Base-by-base conservation (phyloP, 2,113 vertebrate species). In the Microcebus ravelobensis region DNA sequence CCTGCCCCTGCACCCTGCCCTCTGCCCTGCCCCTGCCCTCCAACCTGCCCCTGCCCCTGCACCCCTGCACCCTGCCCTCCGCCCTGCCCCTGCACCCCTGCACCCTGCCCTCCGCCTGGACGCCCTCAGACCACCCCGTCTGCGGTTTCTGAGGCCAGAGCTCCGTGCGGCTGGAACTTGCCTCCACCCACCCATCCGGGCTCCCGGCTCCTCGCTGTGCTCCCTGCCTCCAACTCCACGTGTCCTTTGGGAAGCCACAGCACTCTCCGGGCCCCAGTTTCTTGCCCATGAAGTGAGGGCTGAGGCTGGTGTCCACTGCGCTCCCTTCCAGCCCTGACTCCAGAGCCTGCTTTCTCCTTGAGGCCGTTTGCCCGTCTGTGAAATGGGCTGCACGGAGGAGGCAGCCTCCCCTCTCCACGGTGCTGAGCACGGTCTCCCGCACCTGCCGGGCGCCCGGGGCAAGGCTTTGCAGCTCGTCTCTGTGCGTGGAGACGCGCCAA, bases 401-500 rank as follows among this genome's bases (percentile, higher is more conserved):
- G 29, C 15, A 12, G n/a, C 15, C 6, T 84, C n/a, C 23, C 18
- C 48, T n/a, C 42, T 36, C 0, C 1, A 57, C 42, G 17, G 13
- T 70, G 10, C 70, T 25, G 29, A 11, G 36, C 34, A 39, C 9
- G 2, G 12, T 5, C 18, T 42, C 11, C 4, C 6, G 23, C 12
- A 34, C 5, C 3, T 3, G 1, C 34, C 12, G 1, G 3, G n/a
- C 45, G 25, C 48, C 21, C 29, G 20, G 42, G 48, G 27, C 7
- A 31, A 12, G 18, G 25, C 15, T 18, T 21, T 42, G 25, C 23
- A 7, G 15, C 27, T 17, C 52, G 52, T 6, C 52, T 18, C 15
- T 55, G 52, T 14, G n/a, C 48, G 42, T 45, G n/a, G 10, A 23
- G 36, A 31, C 80, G n/a, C 31, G 17, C 61, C 17, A 50, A 12